These are phyloP conservation scores for Popillia japonica DNA, from an alignment of 1,140 invertebrate species.

Conservation along the genomic window DNA sequence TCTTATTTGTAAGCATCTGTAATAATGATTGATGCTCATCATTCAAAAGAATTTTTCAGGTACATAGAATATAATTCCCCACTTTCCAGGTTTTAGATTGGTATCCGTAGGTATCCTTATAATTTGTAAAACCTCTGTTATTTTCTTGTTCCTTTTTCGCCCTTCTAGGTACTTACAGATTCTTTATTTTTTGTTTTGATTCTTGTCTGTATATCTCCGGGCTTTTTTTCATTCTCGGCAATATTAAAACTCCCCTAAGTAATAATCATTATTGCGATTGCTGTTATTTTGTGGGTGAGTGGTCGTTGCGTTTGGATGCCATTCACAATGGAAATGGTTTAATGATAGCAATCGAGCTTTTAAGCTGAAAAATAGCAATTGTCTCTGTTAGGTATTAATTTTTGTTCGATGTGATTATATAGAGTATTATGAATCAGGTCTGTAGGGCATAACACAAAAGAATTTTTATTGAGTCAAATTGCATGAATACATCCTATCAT, in stretches of 20 bases:
- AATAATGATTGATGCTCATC: not conserved
- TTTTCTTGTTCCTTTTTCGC: not conserved
- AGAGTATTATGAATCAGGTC: not conserved
- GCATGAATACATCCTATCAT: not conserved
- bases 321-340: constrained; percentile 7
- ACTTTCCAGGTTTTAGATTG: not conserved
- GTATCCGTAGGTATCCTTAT: not conserved
- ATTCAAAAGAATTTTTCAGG: not conserved
- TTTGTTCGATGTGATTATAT: not conserved
- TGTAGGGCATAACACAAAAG: not conserved
- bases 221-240: not conserved
- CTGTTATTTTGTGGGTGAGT: constrained; percentile 13
- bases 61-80: not conserved
- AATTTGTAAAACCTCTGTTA: constrained; percentile 1
- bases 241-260: not conserved
- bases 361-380: not conserved
- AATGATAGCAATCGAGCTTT: not conserved
- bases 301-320: not conserved
- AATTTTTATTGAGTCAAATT: constrained; percentile 9
- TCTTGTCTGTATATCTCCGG: not conserved
- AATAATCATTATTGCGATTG: constrained; percentile 10
- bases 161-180: not conserved
- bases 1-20: not conserved
- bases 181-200: not conserved
- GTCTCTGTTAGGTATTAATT: not conserved